Conservation (phyloP, 2,888 invertebrate genomes). For the Nemotelus pantherinus region DNA sequence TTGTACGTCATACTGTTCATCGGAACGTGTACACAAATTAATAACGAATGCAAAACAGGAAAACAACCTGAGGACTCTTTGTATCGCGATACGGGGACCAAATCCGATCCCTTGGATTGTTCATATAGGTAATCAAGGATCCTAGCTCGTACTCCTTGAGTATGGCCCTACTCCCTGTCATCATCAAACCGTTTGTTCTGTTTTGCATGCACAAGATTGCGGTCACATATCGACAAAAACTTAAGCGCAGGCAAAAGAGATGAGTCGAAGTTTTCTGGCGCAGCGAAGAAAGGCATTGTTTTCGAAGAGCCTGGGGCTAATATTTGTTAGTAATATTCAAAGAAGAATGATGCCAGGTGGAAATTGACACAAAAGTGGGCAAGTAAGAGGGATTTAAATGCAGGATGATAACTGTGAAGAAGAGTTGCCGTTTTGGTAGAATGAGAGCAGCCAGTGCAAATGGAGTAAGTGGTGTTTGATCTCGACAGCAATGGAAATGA, state of each 20-base stretch:
- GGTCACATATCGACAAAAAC: slow-evolving; percentile 8
- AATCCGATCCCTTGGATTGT: neutral
- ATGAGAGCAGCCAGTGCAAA: neutral
- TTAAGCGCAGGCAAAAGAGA: slow-evolving; percentile 6
- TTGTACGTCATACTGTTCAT: neutral
- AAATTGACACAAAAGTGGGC: neutral
- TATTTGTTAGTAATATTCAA: slow-evolving; percentile 40
- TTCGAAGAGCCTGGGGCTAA: slow-evolving; percentile 43
- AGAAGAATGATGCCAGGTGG: neutral
- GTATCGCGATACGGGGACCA: neutral
- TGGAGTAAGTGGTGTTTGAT: neutral
- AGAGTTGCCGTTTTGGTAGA: neutral
- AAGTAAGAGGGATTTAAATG: no score
- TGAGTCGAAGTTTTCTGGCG: no score
- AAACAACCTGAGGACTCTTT: no score
- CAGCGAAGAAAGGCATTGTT: slow-evolving; percentile 42
- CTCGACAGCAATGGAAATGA: neutral
- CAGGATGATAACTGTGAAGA: neutral
- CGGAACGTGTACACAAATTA: slow-evolving; percentile 33
- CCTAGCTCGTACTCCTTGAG: no score
- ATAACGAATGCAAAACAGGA: neutral
- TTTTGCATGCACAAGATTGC: no score
- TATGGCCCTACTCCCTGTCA: no score
- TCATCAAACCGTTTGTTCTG: no score
- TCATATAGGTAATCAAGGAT: neutral